A percentile compares a stretch with the other conserved stretches of the same genome.
phyloP scores from a whole-genome alignment of 2,888 invertebrate genomes.

The Dexiosoma caninum region DNA sequence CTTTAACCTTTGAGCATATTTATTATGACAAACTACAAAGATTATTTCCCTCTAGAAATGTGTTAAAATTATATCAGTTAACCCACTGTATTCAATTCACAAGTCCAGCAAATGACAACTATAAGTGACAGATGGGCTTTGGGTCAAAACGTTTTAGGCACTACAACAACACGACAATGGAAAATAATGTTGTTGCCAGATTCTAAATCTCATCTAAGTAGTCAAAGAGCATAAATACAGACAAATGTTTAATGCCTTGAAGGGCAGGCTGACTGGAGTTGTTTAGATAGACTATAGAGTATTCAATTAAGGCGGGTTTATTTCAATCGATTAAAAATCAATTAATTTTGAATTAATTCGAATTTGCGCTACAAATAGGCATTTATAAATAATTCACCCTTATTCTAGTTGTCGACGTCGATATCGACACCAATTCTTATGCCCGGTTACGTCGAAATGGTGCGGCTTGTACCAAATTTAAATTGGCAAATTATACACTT shows the following conservation, averaged over 20 bases:
- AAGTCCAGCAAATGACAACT: slow-evolving; percentile 73
- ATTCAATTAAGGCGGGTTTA: no score
- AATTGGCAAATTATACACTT: no score
- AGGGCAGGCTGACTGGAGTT: neutral
- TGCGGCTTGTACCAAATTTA: no score
- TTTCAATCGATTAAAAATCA: no score
- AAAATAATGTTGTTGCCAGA: slow-evolving; percentile 32
- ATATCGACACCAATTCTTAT: no score
- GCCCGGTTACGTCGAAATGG: no score
- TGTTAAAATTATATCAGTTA: slow-evolving; percentile 16
- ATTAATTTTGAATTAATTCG: no score
- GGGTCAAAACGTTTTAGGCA: slow-evolving; percentile 32
- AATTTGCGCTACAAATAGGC: no score
- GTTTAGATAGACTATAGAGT: no score
- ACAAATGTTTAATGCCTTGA: slow-evolving; percentile 4
- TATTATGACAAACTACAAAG: neutral
- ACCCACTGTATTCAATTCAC: slow-evolving; percentile 17
- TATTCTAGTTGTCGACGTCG: no score
- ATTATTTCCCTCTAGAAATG: neutral
- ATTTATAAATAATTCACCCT: no score
- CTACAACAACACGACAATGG: slow-evolving; percentile 1
- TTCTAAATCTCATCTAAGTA: slow-evolving; percentile 32
- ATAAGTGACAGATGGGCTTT: slow-evolving; percentile 74
- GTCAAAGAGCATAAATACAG: slow-evolving; percentile 24
- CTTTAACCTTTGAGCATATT: neutral